Evolutionary conservation across 2,888 invertebrate genomes (phyloP).

Genomic region (Leucania comma): DNA sequence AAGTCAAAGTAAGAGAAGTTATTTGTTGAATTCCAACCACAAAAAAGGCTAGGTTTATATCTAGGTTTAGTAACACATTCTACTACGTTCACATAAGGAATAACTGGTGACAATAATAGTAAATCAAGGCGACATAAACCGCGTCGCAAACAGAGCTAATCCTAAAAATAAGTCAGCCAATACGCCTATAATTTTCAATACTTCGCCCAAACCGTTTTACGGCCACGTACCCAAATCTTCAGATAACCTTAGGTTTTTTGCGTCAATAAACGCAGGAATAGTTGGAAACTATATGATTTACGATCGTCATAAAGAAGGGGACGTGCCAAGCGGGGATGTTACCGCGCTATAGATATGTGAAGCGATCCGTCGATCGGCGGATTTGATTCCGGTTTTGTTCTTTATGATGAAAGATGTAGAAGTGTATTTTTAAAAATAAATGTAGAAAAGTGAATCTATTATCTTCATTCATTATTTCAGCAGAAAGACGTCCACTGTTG

Average conservation of each 20-base stretch:
- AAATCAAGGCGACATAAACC: slow-evolving; percentile 22
- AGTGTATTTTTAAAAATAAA: neutral
- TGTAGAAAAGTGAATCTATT: no score
- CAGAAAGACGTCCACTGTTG: no score
- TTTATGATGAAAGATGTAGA: slow-evolving; percentile 22
- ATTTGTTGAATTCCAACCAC: neutral
- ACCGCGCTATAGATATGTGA: slow-evolving; percentile 32
- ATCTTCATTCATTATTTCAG: no score
- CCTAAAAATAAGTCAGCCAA: slow-evolving; percentile 27
- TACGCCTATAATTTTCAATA: slow-evolving; percentile 53
- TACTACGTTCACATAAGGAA: slow-evolving; percentile 1
- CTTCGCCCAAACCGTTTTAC: slow-evolving; percentile 48
- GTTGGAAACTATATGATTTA: slow-evolving; percentile 65
- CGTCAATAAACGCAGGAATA: slow-evolving; percentile 59
- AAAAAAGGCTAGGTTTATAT: neutral
- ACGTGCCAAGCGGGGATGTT: slow-evolving; percentile 61
- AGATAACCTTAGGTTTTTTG: slow-evolving; percentile 56
- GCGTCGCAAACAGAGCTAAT: slow-evolving; percentile 13
- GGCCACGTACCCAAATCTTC: slow-evolving; percentile 43
- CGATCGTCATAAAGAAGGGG: slow-evolving; percentile 55
- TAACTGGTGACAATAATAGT: slow-evolving; percentile 4
- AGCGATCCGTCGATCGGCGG: neutral
- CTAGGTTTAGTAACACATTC: neutral
- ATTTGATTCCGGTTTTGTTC: slow-evolving; percentile 25
- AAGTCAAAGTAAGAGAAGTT: no score